A percentile compares a stretch with the other conserved stretches of the same genome.
Evolutionary conservation across 2,888 invertebrate genomes (phyloP).

Genomic region (Hydriomena furcata): DNA sequence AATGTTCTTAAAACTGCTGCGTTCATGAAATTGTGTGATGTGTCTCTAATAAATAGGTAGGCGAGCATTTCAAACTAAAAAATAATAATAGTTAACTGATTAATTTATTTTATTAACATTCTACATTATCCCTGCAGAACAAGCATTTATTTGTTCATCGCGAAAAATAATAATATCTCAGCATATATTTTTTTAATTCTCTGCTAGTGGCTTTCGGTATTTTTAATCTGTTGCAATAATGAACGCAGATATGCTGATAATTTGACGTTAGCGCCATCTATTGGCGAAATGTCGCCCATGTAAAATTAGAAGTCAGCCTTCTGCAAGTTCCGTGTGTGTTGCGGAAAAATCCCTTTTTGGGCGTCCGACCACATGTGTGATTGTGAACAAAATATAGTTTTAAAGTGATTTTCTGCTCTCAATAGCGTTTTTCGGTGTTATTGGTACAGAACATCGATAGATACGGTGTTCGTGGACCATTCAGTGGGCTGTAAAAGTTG

Average conservation of each 20-base stretch:
- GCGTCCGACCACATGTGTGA: conserved; percentile 88
- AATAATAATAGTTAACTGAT: too few species aligned
- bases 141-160: too few species aligned
- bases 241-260: conserved; percentile 54
- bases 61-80: too few species aligned
- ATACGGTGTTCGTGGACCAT: conserved; percentile 63
- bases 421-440: conserved; percentile 61
- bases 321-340: conserved; percentile 82
- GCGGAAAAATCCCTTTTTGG: conserved; percentile 87
- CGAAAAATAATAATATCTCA: too few species aligned
- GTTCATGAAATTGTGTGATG: too few species aligned
- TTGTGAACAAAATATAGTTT: conserved; percentile 81
- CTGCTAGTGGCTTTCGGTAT: too few species aligned
- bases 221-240: conserved; percentile 16
- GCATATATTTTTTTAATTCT: too few species aligned
- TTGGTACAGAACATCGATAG: conserved; percentile 58
- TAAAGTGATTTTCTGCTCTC: conserved; percentile 68
- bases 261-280: conserved; percentile 67
- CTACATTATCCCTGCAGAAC: too few species aligned
- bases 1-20: too few species aligned
- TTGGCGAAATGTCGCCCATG: conserved; percentile 62
- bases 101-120: too few species aligned
- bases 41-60: too few species aligned
- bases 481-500: conserved; percentile 66
- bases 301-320: conserved; percentile 83